Evolutionary conservation across 2,797 vertebrate species (phyloP).

Genomic region (Sebastolobus altivelis): DNA sequence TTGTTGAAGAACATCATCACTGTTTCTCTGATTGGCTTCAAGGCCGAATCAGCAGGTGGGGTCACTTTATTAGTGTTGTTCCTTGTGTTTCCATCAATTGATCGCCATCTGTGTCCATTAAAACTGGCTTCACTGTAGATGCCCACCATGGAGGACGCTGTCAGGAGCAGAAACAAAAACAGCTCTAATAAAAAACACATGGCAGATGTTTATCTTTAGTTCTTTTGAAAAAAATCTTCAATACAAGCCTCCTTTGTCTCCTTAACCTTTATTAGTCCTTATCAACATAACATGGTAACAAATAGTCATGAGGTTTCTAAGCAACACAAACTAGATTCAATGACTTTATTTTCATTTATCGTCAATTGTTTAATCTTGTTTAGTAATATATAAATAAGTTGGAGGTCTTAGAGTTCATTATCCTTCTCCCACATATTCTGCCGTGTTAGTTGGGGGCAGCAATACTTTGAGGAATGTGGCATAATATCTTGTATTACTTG

Average conservation of each 20-base stretch:
- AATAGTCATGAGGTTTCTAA: not conserved
- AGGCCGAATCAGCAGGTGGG: not conserved
- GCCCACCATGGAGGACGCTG: not conserved
- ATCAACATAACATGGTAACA: not conserved
- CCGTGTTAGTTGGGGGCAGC: not conserved
- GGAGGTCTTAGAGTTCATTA: not conserved
- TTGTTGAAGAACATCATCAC: constrained; percentile 19
- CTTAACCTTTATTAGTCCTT: not conserved
- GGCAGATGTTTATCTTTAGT: not conserved
- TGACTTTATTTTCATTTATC: not conserved
- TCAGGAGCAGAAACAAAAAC: not conserved
- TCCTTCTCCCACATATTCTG: not conserved
- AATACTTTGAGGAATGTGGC: not conserved
- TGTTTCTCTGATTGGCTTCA: not conserved
- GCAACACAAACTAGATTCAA: not conserved
- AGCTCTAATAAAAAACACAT: not conserved
- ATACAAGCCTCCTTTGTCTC: not conserved
- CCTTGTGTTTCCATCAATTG: not conserved
- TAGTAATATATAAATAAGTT: not conserved
- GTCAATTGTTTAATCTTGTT: not conserved
- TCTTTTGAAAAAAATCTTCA: not conserved
- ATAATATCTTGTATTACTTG: not conserved
- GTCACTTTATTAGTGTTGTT: not conserved
- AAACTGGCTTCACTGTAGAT: not conserved
- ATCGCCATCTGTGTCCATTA: not conserved